phyloP scores from a whole-genome alignment of 2,797 vertebrate genomes.

The Cossypha heuglini region DNA sequence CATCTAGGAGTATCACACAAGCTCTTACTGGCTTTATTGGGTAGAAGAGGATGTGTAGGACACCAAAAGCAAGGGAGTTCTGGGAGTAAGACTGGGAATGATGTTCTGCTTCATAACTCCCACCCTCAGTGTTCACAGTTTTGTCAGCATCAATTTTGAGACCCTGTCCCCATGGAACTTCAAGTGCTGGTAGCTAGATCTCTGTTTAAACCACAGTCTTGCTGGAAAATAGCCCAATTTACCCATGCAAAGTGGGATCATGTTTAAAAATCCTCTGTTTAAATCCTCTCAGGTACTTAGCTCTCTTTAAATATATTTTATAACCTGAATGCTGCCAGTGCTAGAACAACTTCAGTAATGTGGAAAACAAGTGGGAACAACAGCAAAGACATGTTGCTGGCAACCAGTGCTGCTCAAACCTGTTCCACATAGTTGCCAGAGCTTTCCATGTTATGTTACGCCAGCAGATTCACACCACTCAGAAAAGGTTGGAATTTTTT shows the following conservation, averaged over 20 bases:
- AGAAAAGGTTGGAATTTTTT: neutral
- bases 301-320: neutral
- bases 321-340: neutral
- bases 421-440: neutral
- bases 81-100: neutral
- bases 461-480: neutral
- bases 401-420: neutral
- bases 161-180: neutral
- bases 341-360: neutral
- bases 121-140: neutral
- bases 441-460: neutral
- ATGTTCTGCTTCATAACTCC: neutral
- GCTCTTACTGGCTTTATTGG: fast-evolving
- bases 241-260: neutral
- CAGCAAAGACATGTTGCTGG: neutral
- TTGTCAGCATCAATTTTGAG: neutral
- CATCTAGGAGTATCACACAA: too few species aligned
- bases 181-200: neutral
- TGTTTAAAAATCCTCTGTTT: neutral
- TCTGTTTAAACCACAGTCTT: neutral
- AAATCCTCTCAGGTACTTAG: neutral
- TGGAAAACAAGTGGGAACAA: neutral
- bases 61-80: neutral
- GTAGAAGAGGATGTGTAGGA: neutral
- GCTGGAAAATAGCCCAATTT: neutral